phyloP scores from a whole-genome alignment of 2,888 invertebrate genomes.

The Hyalella azteca region DNA sequence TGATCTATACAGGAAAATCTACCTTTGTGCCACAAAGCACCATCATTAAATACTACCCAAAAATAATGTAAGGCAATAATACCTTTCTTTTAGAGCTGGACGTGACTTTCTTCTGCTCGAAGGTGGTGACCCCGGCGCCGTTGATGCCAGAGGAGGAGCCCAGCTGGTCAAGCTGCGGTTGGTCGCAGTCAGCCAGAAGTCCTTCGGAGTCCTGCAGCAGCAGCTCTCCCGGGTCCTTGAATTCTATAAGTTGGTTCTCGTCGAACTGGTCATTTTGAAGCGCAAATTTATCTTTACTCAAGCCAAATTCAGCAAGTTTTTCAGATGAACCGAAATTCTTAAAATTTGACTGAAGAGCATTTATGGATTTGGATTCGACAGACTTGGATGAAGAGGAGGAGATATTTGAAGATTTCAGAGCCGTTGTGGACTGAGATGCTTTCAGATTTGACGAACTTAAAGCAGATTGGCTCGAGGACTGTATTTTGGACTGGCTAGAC shows the following conservation, averaged over 20 bases:
- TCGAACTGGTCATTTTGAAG: slow-evolving; percentile 27
- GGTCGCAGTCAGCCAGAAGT: neutral
- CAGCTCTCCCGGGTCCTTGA: slow-evolving; percentile 7
- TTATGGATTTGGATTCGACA: slow-evolving; percentile 22
- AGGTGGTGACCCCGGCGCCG: slow-evolving; percentile 31
- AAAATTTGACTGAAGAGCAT: slow-evolving; percentile 29
- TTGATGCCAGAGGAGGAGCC: slow-evolving; percentile 19
- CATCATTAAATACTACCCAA: too few species aligned
- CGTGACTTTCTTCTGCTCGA: slow-evolving; percentile 53
- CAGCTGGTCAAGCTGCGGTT: slow-evolving; percentile 19
- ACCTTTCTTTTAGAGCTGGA: slow-evolving; percentile 55
- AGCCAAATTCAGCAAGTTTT: slow-evolving; percentile 1
- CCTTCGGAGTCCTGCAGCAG: neutral
- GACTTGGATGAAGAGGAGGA: slow-evolving; percentile 21
- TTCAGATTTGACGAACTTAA: neutral
- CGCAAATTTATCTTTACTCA: neutral
- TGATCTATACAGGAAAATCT: too few species aligned
- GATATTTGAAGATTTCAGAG: neutral
- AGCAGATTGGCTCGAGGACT: slow-evolving; percentile 9
- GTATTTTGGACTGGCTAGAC: slow-evolving; percentile 21
- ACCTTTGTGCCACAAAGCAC: too few species aligned
- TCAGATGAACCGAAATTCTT: neutral
- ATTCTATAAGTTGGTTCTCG: slow-evolving; percentile 15
- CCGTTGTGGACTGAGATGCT: neutral
- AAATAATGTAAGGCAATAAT: too few species aligned